Evolutionary conservation across 92 coral and sea anemone species (phyloP).

Genomic region (Epizoanthus scotinus): DNA sequence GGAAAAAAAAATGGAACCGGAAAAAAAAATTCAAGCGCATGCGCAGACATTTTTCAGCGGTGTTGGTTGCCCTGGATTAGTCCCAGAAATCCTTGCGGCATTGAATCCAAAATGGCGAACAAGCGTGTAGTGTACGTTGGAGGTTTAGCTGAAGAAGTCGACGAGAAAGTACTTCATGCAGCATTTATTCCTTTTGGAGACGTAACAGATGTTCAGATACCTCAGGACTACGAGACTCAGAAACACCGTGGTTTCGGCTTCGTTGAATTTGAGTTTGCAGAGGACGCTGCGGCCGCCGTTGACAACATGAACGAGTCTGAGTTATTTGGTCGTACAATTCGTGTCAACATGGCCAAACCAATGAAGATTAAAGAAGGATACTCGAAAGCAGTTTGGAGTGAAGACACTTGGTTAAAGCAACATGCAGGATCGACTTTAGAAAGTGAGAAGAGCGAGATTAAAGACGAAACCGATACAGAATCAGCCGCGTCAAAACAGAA

Average conservation of each 20-base stretch:
- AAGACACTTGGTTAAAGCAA: slow-evolving; percentile 92
- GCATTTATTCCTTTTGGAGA: slow-evolving; percentile 99
- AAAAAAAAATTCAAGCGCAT: no score
- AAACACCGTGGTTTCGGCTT: slow-evolving; percentile 98
- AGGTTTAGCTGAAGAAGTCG: slow-evolving; percentile 99
- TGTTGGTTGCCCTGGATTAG: no score
- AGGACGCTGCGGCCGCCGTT: slow-evolving; percentile 97
- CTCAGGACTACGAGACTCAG: slow-evolving; percentile 90
- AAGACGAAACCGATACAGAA: slow-evolving; percentile 58
- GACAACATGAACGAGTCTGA: slow-evolving; percentile 99
- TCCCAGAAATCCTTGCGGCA: slow-evolving; percentile 57
- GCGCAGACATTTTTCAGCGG: no score
- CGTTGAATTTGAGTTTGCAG: slow-evolving; percentile 97
- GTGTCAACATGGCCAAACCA: slow-evolving; percentile 95
- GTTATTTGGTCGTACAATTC: slow-evolving; percentile 92
- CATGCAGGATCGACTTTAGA: slow-evolving; percentile 87
- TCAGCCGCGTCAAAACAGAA: slow-evolving; percentile 61
- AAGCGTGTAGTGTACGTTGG: slow-evolving; percentile 99
- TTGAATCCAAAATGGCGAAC: slow-evolving; percentile 92
- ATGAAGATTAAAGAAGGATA: slow-evolving; percentile 98
- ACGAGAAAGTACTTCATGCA: slow-evolving; percentile 98
- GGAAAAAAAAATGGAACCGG: no score
- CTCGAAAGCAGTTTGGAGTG: slow-evolving; percentile 98
- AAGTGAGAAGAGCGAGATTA: slow-evolving; percentile 59
- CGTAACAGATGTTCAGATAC: slow-evolving; percentile 98